These are phyloP conservation scores for Periparus ater DNA, from an alignment of 2,797 vertebrate genomes.

Conservation along the genomic window DNA sequence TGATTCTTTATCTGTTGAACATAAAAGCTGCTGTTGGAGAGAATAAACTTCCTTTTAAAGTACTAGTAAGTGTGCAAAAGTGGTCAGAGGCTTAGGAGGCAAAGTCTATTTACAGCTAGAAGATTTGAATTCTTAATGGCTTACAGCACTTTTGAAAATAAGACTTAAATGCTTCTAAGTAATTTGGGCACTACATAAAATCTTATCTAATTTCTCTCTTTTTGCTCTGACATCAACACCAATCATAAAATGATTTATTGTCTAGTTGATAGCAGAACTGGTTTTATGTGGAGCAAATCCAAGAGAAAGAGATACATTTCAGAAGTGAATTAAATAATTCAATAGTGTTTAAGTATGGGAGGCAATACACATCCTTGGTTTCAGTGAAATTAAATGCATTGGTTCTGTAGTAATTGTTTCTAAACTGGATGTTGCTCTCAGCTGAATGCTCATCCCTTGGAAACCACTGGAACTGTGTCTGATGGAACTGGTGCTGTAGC, in stretches of 20 bases:
- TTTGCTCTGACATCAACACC: conserved; percentile 24
- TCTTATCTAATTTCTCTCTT: neutral
- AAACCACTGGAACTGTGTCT: neutral
- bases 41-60: conserved; percentile 6
- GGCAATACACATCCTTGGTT: neutral
- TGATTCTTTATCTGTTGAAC: neutral
- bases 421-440: neutral
- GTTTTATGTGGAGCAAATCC: neutral
- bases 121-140: neutral
- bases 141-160: conserved; percentile 28
- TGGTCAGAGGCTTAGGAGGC: neutral
- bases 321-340: conserved; percentile 24
- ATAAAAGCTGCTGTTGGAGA: neutral
- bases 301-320: conserved; percentile 25
- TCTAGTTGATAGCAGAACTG: neutral
- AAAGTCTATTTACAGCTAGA: conserved; percentile 5
- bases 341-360: neutral
- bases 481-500: neutral
- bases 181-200: conserved; percentile 28
- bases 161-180: conserved; percentile 19
- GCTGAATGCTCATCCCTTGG: neutral
- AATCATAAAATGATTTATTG: conserved; percentile 15
- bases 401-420: neutral
- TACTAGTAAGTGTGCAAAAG: neutral
- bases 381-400: neutral